phyloP scores from a whole-genome alignment of 2,113 vertebrate species.

The Globicephala melas region DNA sequence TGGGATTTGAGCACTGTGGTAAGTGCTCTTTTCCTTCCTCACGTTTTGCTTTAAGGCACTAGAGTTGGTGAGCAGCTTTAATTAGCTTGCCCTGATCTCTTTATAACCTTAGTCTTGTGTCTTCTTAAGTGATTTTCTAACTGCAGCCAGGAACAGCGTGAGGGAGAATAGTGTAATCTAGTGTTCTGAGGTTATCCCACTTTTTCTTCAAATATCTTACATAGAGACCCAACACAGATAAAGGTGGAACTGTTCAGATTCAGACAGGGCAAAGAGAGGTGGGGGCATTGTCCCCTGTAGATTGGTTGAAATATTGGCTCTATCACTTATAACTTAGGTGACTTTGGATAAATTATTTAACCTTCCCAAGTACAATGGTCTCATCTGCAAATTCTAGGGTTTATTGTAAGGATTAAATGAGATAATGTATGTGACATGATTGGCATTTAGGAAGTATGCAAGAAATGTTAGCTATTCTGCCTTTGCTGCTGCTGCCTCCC shows the following conservation, averaged over 20 bases:
- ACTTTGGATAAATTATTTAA: not conserved
- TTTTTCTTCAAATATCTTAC: not conserved
- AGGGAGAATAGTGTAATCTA: not conserved
- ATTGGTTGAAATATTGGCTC: not conserved
- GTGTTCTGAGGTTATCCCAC: not conserved
- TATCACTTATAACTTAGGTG: not conserved
- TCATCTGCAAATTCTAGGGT: not conserved
- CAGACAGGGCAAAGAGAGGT: not conserved
- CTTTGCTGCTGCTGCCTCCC: not conserved
- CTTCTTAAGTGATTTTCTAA: not conserved
- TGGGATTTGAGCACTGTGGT: not conserved
- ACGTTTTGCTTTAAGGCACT: not conserved
- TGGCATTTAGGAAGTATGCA: not conserved
- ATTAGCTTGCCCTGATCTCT: not conserved
- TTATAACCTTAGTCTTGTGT: not conserved
- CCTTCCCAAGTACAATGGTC: not conserved
- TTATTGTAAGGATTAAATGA: not conserved
- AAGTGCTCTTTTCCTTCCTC: not conserved
- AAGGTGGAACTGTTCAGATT: not conserved
- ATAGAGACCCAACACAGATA: not conserved
- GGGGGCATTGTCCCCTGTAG: not conserved
- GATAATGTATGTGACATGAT: not conserved
- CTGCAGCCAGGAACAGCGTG: not conserved
- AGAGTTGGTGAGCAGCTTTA: not conserved
- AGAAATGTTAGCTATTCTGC: not conserved